Base-by-base conservation (phyloP, 2,888 invertebrate genomes). In the Volucella inanis region DNA sequence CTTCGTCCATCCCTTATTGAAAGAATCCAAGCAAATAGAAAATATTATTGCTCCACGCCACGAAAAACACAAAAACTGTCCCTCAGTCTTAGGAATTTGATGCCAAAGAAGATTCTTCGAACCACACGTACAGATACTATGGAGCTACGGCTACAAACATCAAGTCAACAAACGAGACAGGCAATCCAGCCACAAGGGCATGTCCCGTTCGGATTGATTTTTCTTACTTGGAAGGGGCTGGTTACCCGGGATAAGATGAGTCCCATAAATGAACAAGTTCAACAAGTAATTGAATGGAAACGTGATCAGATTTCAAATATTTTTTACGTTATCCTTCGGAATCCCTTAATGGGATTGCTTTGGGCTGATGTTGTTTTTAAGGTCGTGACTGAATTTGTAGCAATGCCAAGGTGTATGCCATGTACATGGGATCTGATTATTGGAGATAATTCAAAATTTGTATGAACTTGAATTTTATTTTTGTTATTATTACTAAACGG, bases 241-340 rank as follows among this genome's bases (percentile, higher is more conserved):
- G 49, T 38, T 18, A 8, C n/a, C 18, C 22, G 67, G 55, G 68
- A 76, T 31, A 72, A 61, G 76, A 85, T 81, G 85, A 85, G 71
- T 67, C 68, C 76, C 77, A 64, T 85, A 85, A 85, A 85, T 85
- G 85, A 85, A 87, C 88, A 89, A 90, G 90, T 89, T 90, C 90
- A 89, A 90, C 90, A 90, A 89, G 90, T 90, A 90, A 90, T 90
- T 90, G 90, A 90, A 90, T 90, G 87, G 88, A 88, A 88, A 90
- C 90, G 90, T 90, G 90, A 88, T 77, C 79, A 90, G 89, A 90
- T 90, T 90, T 88, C 87, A 87, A 89, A 90, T 90, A 85, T 81
- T 82, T 22, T 79, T 43, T 64, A 72, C 72, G 81, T 83, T 83
- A 81, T 81, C 80, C 81, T 71, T 72, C 74, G 85, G 77, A 84